Conservation (phyloP, 2,888 invertebrate genomes). For the Ariolimax columbianus region DNA sequence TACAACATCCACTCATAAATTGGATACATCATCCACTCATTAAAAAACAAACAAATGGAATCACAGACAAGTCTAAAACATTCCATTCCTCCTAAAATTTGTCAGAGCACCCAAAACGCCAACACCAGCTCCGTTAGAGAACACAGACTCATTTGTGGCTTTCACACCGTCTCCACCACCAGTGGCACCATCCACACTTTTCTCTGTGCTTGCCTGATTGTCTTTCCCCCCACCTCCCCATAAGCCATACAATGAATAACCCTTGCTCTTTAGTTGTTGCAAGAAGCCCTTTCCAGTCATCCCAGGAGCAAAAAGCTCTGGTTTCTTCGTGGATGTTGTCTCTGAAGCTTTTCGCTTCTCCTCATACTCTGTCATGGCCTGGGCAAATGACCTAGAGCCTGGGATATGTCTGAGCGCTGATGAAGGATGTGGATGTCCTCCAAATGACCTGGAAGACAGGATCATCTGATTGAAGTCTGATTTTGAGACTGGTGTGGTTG, state of each 20-base stretch:
- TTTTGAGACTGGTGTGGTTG: conserved; percentile 40
- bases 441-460: conserved; percentile 13
- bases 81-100: conserved; percentile 64
- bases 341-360: conserved; percentile 12
- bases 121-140: conserved; percentile 20
- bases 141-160: conserved; percentile 14
- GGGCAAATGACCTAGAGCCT: conserved; percentile 43
- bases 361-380: conserved; percentile 33
- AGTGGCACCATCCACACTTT: conserved; percentile 24
- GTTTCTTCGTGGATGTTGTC: neutral
- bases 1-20: neutral
- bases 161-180: neutral
- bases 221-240: conserved; percentile 51
- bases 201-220: conserved; percentile 22
- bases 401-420: conserved; percentile 21
- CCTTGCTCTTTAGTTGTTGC: conserved; percentile 65
- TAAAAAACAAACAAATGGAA: neutral
- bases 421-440: neutral
- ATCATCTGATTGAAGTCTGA: conserved; percentile 41
- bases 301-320: conserved; percentile 46
- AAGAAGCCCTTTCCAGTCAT: conserved; percentile 59
- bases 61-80: conserved; percentile 55
- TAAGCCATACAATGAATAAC: conserved; percentile 63
- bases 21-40: neutral
- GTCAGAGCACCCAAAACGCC: conserved; percentile 69